Evolutionary conservation across 2,113 vertebrate genomes (phyloP).

Genomic region (Chroicocephalus ridibundus): DNA sequence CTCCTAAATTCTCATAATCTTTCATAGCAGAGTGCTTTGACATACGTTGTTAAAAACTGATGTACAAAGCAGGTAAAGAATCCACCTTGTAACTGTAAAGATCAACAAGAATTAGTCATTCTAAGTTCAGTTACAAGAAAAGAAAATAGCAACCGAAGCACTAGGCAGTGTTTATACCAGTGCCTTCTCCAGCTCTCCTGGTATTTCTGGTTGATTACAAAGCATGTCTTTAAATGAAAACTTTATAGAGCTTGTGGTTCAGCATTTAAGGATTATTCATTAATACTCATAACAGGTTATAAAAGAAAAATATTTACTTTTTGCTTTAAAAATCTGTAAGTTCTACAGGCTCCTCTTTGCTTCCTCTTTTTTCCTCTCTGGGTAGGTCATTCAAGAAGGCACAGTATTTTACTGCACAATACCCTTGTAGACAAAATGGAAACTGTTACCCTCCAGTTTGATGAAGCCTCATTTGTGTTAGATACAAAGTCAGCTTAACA

Average conservation of each 20-base stretch:
- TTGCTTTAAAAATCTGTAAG: neutral
- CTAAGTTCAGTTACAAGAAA: neutral
- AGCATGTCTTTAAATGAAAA: neutral
- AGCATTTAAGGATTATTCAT: neutral
- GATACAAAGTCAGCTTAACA: neutral
- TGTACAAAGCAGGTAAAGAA: neutral
- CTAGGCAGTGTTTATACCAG: neutral
- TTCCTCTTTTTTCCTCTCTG: neutral
- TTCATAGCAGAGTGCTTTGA: neutral
- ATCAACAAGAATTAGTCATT: neutral
- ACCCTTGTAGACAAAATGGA: neutral
- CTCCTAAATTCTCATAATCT: neutral
- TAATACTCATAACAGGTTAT: neutral
- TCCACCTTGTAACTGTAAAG: neutral
- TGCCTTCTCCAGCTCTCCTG: neutral
- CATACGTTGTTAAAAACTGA: neutral
- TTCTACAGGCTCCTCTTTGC: neutral
- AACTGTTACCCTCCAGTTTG: neutral
- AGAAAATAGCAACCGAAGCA: neutral
- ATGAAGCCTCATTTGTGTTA: neutral
- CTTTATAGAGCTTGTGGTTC: neutral
- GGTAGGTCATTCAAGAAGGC: neutral
- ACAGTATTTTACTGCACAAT: neutral
- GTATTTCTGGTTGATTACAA: neutral
- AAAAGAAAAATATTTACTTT: neutral